phyloP scores from a whole-genome alignment of 2,888 invertebrate genomes.

The Thera britannica region DNA sequence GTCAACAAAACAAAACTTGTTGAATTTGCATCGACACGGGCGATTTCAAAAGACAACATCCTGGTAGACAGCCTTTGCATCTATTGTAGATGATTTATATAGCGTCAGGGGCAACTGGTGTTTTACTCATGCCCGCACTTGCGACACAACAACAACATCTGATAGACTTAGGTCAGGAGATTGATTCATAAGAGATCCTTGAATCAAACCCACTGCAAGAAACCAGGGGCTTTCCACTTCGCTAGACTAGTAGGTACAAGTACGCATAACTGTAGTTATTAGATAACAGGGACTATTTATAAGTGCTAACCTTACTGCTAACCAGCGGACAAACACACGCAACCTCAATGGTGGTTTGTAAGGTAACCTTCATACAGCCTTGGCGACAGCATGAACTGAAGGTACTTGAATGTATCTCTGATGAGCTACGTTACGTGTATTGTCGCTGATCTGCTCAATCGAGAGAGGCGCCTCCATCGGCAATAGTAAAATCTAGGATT shows the following conservation, averaged over 20 bases:
- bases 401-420: background rate
- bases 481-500: too few relatives aligned
- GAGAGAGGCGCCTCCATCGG: background rate
- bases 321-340: slow-evolving; percentile 18
- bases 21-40: too few relatives aligned
- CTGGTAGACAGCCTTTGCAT: too few relatives aligned
- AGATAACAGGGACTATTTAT: slow-evolving; percentile 11
- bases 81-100: too few relatives aligned
- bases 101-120: too few relatives aligned
- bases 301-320: slow-evolving; percentile 18
- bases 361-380: slow-evolving; percentile 13
- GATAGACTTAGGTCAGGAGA: too few relatives aligned
- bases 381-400: background rate
- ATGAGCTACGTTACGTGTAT: background rate
- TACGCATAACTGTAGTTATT: slow-evolving; percentile 1
- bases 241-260: background rate
- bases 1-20: too few relatives aligned
- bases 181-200: background rate
- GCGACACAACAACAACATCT: too few relatives aligned
- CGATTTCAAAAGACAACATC: too few relatives aligned
- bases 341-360: slow-evolving; percentile 1
- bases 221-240: background rate
- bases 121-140: too few relatives aligned
- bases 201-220: background rate
- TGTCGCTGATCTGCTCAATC: background rate